Evolutionary conservation across 2,797 vertebrate genomes (phyloP).

Genomic region (Gymnothorax javanicus): DNA sequence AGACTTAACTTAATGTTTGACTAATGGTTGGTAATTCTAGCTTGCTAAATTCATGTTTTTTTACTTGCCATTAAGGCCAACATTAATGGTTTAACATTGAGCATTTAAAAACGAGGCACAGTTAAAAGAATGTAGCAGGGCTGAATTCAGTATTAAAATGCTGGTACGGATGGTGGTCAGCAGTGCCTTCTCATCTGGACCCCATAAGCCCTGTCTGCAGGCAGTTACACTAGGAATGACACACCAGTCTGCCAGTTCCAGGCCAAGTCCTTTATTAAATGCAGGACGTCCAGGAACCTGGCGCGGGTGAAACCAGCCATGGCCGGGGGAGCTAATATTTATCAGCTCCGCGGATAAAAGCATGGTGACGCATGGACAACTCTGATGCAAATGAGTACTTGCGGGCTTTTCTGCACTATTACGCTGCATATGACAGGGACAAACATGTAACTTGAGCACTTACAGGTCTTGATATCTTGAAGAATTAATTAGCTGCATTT

Average conservation of each 20-base stretch:
- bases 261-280: slow-evolving; percentile 15
- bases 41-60: too few relatives aligned
- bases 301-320: slow-evolving; percentile 2
- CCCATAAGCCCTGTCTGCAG: slow-evolving; percentile 6
- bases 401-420: neutral
- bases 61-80: too few relatives aligned
- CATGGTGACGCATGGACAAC: neutral
- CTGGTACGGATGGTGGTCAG: neutral
- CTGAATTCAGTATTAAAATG: neutral
- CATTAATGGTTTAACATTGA: too few relatives aligned
- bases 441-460: neutral
- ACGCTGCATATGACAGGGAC: neutral
- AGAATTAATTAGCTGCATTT: neutral
- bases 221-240: neutral
- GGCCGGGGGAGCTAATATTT: neutral
- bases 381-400: neutral
- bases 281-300: neutral
- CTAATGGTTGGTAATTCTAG: too few relatives aligned
- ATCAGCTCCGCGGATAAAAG: neutral
- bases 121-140: neutral
- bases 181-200: slow-evolving; percentile 7
- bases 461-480: neutral
- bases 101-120: neutral
- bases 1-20: too few relatives aligned
- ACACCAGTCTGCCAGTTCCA: neutral